phyloP scores from a whole-genome alignment of 2,888 invertebrate species.

The Pristionchus exspectatus region DNA sequence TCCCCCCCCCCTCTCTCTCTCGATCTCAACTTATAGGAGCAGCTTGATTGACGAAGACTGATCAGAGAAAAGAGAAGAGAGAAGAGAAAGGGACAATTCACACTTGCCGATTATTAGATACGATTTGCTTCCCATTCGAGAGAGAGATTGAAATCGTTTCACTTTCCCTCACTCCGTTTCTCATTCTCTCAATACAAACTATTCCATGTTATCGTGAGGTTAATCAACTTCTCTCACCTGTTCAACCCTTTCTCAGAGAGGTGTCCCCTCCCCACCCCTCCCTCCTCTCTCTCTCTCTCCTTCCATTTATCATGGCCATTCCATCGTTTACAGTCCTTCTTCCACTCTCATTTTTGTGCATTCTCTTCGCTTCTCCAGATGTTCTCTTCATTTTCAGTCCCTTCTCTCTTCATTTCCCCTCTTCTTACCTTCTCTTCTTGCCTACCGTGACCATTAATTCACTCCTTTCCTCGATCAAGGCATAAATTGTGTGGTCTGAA shows the following conservation, averaged over 20 bases:
- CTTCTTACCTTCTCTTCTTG: not conserved
- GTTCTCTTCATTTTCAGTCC: conserved; percentile 34
- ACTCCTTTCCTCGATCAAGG: not conserved
- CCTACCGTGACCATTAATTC: conserved; percentile 44
- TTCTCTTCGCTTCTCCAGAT: conserved; percentile 34
- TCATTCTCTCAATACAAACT: not conserved
- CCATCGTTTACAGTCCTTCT: conserved; percentile 5
- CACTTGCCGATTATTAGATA: conserved; percentile 43
- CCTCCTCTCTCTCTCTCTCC: conserved; percentile 14
- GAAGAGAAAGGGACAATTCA: conserved; percentile 9
- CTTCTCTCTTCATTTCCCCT: not conserved
- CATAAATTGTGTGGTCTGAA: conserved; percentile 3
- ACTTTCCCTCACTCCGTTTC: conserved; percentile 15
- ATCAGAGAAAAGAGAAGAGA: conserved; percentile 33
- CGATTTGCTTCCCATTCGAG: not conserved
- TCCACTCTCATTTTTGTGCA: conserved; percentile 14
- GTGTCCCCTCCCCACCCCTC: not conserved
- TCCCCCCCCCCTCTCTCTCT: not conserved
- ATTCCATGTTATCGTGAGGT: not conserved
- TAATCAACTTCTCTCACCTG: not conserved
- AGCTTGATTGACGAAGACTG: conserved; percentile 50
- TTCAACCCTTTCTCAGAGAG: conserved; percentile 1
- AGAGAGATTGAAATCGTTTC: not conserved
- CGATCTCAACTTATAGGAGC: conserved; percentile 21
- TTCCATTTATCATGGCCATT: not conserved